Base-by-base conservation (phyloP, 1,140 invertebrate species). In the Lordiphosa clarofinis region DNA sequence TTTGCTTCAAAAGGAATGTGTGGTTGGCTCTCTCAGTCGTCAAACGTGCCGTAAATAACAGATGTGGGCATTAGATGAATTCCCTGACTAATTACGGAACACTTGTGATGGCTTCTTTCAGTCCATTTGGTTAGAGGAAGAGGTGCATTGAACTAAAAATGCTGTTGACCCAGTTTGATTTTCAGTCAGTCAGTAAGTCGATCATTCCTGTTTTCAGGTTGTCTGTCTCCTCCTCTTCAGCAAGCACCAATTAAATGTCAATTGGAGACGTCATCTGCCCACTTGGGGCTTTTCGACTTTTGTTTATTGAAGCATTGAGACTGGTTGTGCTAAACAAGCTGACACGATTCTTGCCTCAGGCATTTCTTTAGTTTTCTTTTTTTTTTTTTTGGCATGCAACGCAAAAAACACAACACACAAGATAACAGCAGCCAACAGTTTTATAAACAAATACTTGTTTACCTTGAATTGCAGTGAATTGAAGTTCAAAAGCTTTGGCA, bases 71-170 rank as follows among this genome's bases (percentile, higher is more conserved):
- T 54, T 36, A 35, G 31, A 54, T 9, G 31, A 10, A 42, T 15
- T 54, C 13, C 40, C 12, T 42, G 39, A 35, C 52, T 54, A 54
- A 54, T 54, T 54, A 54, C 39, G 42, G 12, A 54, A 28, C 24
- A 42, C 37, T 53, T 53, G 33, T 38, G 31, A 28, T 36, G 47
- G 12, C 15, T 54, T 43, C 13, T 43, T 35, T 54, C 19, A 39
- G 36, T 56, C 46, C 43, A 52, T 54, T 44, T 37, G 56, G 44
- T 56, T 48, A 58, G 15, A 15, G 52, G 56, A 15, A 57, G 38
- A 54, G 43, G 58, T 68, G 57, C 56, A 54, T 52, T 61, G 61
- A 58, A 54, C 46, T 46, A 42, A 58, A 35, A 47, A 58, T 48
- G 54, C 38, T 55, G 50, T 44, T 63, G 50, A 38, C 31, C 52